Percentiles rank a stretch among this genome's conserved stretches.
phyloP scores from a whole-genome alignment of 2,888 invertebrate genomes.

The Agrochola lychnidis region DNA sequence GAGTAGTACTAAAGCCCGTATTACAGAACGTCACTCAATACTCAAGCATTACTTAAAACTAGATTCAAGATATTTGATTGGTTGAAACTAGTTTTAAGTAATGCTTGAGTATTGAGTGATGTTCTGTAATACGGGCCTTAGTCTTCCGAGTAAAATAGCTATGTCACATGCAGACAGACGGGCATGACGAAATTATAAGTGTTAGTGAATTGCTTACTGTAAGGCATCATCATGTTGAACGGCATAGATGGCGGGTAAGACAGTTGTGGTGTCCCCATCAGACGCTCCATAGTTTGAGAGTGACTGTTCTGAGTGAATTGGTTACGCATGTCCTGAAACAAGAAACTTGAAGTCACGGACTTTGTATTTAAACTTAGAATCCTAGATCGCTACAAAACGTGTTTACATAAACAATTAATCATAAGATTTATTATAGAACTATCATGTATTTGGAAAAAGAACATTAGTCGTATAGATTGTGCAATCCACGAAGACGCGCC shows the following conservation, averaged over 20 bases:
- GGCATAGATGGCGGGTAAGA: conserved; percentile 86
- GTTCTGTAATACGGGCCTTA: no score
- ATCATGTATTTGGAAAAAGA: conserved; percentile 1
- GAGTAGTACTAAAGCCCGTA: no score
- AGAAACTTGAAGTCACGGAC: neutral
- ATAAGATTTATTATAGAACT: neutral
- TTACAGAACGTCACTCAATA: no score
- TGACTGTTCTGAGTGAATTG: conserved; percentile 89
- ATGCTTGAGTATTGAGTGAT: no score
- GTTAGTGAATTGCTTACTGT: conserved; percentile 74
- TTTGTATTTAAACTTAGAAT: neutral
- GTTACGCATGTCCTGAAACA: conserved; percentile 85
- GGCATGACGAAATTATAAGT: neutral
- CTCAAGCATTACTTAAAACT: no score
- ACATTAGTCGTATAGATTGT: neutral
- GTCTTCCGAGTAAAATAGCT: neutral
- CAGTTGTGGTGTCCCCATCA: conserved; percentile 84
- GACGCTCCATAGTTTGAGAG: conserved; percentile 88
- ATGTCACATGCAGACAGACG: neutral
- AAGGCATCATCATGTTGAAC: conserved; percentile 89
- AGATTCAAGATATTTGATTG: no score
- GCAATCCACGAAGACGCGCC: no score
- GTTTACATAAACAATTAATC: neutral
- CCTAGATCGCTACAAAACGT: neutral
- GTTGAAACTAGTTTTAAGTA: no score